These are phyloP conservation scores for Cerceris ruficornis DNA, from an alignment of 2,888 invertebrate genomes.

Conservation along the genomic window DNA sequence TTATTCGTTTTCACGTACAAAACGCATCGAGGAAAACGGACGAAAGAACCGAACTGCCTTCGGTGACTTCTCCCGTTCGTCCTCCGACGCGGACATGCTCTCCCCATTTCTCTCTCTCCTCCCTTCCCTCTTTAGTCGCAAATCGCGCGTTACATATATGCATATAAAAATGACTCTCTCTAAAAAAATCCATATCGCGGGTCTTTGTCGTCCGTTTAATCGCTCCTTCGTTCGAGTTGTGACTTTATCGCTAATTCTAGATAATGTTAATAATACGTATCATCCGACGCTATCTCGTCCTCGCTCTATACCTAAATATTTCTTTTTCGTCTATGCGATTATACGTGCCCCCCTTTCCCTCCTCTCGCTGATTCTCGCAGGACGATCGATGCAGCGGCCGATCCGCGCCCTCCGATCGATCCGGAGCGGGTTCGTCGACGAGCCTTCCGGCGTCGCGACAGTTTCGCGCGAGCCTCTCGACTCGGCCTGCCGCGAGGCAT, in stretches of 20 bases:
- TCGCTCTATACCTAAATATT: conserved; percentile 51
- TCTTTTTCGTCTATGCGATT: conserved; percentile 45
- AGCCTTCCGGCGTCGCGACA: neutral
- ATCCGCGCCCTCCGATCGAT: neutral
- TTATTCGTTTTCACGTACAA: conserved; percentile 65
- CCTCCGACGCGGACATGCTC: conserved; percentile 51
- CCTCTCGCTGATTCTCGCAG: conserved; percentile 47
- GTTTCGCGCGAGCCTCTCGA: conserved; percentile 1
- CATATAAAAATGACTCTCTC: conserved; percentile 64
- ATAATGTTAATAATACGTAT: conserved; percentile 46
- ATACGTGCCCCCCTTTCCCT: conserved; percentile 46
- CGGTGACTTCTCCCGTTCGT: conserved; percentile 43
- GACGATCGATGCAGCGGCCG: conserved; percentile 12
- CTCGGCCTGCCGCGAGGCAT: conserved; percentile 11
- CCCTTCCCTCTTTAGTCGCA: no score
- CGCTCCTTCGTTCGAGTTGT: conserved; percentile 39
- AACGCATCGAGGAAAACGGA: conserved; percentile 59
- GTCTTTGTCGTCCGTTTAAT: conserved; percentile 13
- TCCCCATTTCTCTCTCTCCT: conserved; percentile 36
- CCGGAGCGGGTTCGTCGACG: neutral
- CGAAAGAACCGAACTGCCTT: conserved; percentile 4
- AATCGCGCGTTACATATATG: conserved; percentile 43
- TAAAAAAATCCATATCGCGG: conserved; percentile 50
- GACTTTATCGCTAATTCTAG: conserved; percentile 32
- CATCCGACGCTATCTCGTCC: conserved; percentile 48